Conservation (phyloP, 1,140 invertebrate species). For the Drosophila baimaii region DNA sequence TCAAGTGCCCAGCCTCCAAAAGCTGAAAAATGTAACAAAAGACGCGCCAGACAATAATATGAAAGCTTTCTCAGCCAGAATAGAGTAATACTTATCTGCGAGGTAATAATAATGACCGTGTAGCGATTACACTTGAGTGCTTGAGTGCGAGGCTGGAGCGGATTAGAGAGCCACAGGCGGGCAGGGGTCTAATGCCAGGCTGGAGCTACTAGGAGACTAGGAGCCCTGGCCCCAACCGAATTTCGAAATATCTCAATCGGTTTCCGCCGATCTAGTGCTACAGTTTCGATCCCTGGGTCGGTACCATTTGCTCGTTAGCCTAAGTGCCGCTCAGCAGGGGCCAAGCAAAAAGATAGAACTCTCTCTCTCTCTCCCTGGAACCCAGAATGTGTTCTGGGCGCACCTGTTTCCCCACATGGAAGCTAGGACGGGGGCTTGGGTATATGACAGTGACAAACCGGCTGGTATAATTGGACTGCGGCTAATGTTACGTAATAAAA, state of each 20-base stretch:
- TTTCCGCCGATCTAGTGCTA: slow-evolving; percentile 52
- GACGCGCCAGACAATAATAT: slow-evolving; percentile 67
- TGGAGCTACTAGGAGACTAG: background rate
- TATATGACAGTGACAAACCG: slow-evolving; percentile 66
- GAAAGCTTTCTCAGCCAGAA: slow-evolving; percentile 70
- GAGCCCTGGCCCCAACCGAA: slow-evolving; percentile 41
- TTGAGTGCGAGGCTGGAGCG: slow-evolving; percentile 23
- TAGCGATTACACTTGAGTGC: slow-evolving; percentile 79
- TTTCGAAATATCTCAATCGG: slow-evolving; percentile 52
- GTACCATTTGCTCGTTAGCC: slow-evolving; percentile 40
- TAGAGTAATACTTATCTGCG: slow-evolving; percentile 70
- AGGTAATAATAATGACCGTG: slow-evolving; percentile 81
- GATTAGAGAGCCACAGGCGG: slow-evolving; percentile 28
- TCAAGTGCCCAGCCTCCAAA: slow-evolving; percentile 67
- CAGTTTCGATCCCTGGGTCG: slow-evolving; percentile 43
- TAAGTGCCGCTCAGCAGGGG: slow-evolving; percentile 60
- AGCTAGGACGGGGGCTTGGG: background rate
- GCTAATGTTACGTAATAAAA: slow-evolving; percentile 80
- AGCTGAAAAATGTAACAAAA: slow-evolving; percentile 76
- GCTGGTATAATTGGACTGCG: slow-evolving; percentile 69
- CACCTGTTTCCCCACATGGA: slow-evolving; percentile 58
- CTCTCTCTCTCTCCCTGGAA: too few relatives aligned
- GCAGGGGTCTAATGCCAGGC: slow-evolving; percentile 31
- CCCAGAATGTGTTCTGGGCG: slow-evolving; percentile 18
- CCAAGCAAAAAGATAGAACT: slow-evolving; percentile 30